Conservation (phyloP, 2,888 invertebrate genomes). For the Thymelicus sylvestris region DNA sequence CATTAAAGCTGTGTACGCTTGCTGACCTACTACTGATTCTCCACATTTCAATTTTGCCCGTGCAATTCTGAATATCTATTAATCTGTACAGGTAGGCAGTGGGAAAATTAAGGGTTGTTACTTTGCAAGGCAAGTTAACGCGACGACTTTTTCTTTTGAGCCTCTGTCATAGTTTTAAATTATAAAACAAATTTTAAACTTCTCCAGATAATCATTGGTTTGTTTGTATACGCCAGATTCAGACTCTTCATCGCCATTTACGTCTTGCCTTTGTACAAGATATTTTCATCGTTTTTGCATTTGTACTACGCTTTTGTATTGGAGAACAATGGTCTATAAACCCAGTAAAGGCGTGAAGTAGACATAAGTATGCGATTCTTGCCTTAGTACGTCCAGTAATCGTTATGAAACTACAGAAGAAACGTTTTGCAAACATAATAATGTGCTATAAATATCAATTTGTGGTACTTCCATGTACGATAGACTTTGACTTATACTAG, state of each 20-base stretch:
- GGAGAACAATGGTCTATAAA: conserved; percentile 62
- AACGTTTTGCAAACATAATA: neutral
- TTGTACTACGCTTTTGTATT: conserved; percentile 57
- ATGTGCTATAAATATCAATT: neutral
- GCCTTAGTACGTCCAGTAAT: conserved; percentile 36
- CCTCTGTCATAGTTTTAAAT: too few relatives aligned
- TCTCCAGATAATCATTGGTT: neutral
- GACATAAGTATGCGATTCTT: conserved; percentile 53
- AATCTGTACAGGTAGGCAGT: too few relatives aligned
- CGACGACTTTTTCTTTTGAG: too few relatives aligned
- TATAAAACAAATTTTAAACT: too few relatives aligned
- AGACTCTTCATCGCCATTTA: neutral
- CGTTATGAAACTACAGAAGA: conserved; percentile 6
- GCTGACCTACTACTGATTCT: too few relatives aligned
- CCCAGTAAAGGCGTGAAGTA: conserved; percentile 49
- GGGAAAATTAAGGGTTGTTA: too few relatives aligned
- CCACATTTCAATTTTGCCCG: too few relatives aligned
- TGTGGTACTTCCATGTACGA: too few relatives aligned
- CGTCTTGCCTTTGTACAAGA: conserved; percentile 9
- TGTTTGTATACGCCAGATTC: neutral
- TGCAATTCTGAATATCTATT: too few relatives aligned
- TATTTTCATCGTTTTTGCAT: conserved; percentile 53
- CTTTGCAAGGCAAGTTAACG: too few relatives aligned
- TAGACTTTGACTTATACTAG: too few relatives aligned
- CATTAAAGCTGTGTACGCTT: too few relatives aligned